Percentiles rank a stretch among this genome's conserved stretches.
phyloP scores from a whole-genome alignment of 2,113 vertebrate genomes.

The Neolamprologus kungweensis region DNA sequence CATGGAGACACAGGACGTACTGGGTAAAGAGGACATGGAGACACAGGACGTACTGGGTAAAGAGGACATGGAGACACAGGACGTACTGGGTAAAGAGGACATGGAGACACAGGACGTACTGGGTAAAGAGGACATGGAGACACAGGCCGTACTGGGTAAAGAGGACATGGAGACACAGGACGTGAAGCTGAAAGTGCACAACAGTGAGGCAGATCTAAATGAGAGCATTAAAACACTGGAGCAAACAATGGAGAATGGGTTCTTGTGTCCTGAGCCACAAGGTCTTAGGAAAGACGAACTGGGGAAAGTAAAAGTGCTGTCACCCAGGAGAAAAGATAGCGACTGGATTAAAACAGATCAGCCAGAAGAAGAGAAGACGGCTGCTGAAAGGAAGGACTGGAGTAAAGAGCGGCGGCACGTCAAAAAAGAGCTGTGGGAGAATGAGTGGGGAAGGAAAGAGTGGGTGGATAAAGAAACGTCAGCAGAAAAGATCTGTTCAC shows the following conservation, averaged over 20 bases:
- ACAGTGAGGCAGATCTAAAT: background rate
- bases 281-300: background rate
- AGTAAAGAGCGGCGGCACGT: slow-evolving; percentile 27
- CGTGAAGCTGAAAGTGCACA: background rate
- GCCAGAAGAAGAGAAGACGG: background rate
- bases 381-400: slow-evolving; percentile 13
- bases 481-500: background rate
- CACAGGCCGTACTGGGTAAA: background rate
- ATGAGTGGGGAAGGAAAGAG: background rate
- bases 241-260: background rate
- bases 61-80: background rate
- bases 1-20: background rate
- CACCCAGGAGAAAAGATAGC: slow-evolving; percentile 15
- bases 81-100: background rate
- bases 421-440: slow-evolving; percentile 7
- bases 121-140: background rate
- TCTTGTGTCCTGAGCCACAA: background rate
- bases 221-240: slow-evolving; percentile 19
- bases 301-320: background rate
- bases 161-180: background rate
- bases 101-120: background rate
- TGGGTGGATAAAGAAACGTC: background rate
- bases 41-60: background rate
- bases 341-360: slow-evolving; percentile 43
- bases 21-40: background rate